phyloP scores from a whole-genome alignment of 2,113 vertebrate species.

The Azemiops feae region DNA sequence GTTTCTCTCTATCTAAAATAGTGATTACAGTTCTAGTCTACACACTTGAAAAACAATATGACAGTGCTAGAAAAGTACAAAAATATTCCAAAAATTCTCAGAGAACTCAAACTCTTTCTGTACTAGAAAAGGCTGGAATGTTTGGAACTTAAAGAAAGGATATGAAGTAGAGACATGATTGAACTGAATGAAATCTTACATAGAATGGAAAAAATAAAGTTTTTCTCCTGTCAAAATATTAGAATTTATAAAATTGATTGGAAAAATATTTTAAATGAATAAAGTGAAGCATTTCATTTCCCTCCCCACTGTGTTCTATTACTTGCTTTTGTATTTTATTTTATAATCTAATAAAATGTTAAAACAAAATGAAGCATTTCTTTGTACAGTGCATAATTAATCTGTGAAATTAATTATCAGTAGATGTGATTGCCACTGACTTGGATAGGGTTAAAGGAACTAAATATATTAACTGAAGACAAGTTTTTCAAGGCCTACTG shows the following conservation, averaged over 20 bases:
- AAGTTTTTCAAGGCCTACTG: background rate
- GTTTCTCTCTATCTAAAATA: background rate
- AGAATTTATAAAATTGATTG: background rate
- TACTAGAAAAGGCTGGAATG: background rate
- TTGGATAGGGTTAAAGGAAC: background rate
- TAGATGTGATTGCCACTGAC: background rate
- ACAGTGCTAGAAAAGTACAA: background rate
- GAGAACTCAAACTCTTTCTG: background rate
- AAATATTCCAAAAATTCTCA: background rate
- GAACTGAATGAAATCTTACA: background rate
- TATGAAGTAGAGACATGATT: background rate
- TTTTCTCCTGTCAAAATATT: background rate
- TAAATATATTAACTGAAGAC: background rate
- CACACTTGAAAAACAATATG: background rate
- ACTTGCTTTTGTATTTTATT: too few species aligned
- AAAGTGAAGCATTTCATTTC: background rate
- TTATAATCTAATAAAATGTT: background rate
- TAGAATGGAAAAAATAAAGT: background rate
- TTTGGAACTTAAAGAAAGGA: background rate
- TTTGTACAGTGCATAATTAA: background rate
- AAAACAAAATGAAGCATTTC: background rate
- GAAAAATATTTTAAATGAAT: background rate
- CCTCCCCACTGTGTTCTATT: too few species aligned
- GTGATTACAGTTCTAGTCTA: background rate
- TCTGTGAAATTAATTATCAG: background rate